Evolutionary conservation across 2,797 vertebrate species (phyloP), one percentile per base, ranked within the genome.

Genomic region (Tokudaia tokunoshimensis): DNA sequence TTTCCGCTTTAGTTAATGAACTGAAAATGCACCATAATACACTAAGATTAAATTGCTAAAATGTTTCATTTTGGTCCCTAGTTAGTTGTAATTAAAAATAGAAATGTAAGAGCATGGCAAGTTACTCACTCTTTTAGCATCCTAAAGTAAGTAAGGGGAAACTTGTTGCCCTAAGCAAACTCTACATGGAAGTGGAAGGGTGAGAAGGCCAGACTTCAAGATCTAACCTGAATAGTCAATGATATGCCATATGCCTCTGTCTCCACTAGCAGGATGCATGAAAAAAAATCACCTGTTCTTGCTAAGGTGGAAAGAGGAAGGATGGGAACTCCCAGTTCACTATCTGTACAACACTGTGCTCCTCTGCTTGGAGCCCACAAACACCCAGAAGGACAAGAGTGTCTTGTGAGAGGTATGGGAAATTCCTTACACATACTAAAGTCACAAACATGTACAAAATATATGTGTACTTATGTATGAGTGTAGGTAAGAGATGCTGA

Each of bases 21-120:
- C 57, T 97, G 70, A 97, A 97, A 98, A 96, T 63, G 1, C 6
- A 88, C 10, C 74, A 89, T 97, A 98, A 98, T 93, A 96, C 88
- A 97, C 89, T 97, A 97, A 96, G 92, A 97, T 86, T 98, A 98
- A 98, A 98, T 97, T 96, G 83, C 91, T 95, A 50, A 97, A 96
- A 93, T 97, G 95, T 97, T 97, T 97, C 67, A 1, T 93, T 94
- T 86, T 95, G 41, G 84, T 94, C 79, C 67, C 96, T 11, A 95
- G 89, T 98, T 95, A 95, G 67, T 96, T 97, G 41, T 65, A 97
- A 97, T 91, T 97, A 98, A 97, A 97, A 95, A 92, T 89, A 94
- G 93, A 97, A 70, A 37, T 96, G 91, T 88, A 97, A 76, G 34
- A 97, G 81, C 81, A 92, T 59, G 94, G 44, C 95, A 87, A 94